Conservation (phyloP, 1,140 invertebrate genomes). For the Apis mellifera region Amel_HAv3.1 CM009940.2:3763501-3764000, state of each 20-base stretch:
- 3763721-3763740: slow-evolving; percentile 27
- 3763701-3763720: background rate
- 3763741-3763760: background rate
- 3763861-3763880: no score
- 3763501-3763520: no score
- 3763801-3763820: background rate
- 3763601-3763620: slow-evolving; percentile 38
- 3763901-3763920: no score
- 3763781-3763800: no score
- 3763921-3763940: no score
- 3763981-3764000: no score
- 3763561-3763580: slow-evolving; percentile 52
- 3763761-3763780: background rate
- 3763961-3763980: no score
- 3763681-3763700: slow-evolving; percentile 17
- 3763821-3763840: background rate
- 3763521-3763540: no score
- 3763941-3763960: no score
- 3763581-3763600: slow-evolving; percentile 46
- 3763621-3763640: slow-evolving; percentile 46
- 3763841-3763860: no score
- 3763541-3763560: slow-evolving; percentile 51
- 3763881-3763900: no score
- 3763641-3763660: background rate
- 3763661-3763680: slow-evolving; percentile 4